Base-by-base conservation (phyloP, 2,113 vertebrate genomes). In the Carassius gibelio region DNA sequence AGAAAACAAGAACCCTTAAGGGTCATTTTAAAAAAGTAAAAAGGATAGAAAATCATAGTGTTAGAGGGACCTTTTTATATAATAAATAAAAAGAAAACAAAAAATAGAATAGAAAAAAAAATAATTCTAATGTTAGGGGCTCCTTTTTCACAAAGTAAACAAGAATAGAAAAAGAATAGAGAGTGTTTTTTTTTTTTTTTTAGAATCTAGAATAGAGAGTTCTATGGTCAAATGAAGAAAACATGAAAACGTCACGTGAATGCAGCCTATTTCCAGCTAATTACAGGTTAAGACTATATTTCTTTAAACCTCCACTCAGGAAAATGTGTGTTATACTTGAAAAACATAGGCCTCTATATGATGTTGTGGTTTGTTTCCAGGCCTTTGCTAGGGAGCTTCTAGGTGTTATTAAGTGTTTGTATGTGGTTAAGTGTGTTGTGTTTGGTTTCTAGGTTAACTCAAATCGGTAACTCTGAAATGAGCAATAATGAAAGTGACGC, bases 401-500 rank as follows among this genome's bases (percentile, higher is more conserved):
- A 36, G 36, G 30, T 34, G 64, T 19, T 0, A 45, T 45, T 9
- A 45, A 2, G 42, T 45, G 15, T 69, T 8, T 36, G 3, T 36
- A 19, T 69, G 34, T 8, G 68, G 3, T 71, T 38, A 17, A 42
- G 68, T 71, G 9, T 42, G 38, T 19, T 21, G 19, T 6, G 42
- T 45, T 72, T 72, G 36, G 69, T 72, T 72, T 9, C 69, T 72
- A 72, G 21, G 68, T 38, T 36, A 21, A 42, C 30, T 75, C 21
- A 88, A 89, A 90, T 91, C 88, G 85, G 15, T 50, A 75, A 52
- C n/a, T 11, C 45, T 50, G 17, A 52, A 9, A 9, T 52, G 36
- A 72, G 38, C 19, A 42, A 11, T 13, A 42, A 21, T 72, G 36
- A 42, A 42, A 72, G 69, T 45, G 38, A n/a, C 6, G 36, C 1